Percentiles rank a stretch among this genome's conserved stretches.
Conservation (phyloP, 2,113 vertebrate species). For the Oplegnathus fasciatus region DNA sequence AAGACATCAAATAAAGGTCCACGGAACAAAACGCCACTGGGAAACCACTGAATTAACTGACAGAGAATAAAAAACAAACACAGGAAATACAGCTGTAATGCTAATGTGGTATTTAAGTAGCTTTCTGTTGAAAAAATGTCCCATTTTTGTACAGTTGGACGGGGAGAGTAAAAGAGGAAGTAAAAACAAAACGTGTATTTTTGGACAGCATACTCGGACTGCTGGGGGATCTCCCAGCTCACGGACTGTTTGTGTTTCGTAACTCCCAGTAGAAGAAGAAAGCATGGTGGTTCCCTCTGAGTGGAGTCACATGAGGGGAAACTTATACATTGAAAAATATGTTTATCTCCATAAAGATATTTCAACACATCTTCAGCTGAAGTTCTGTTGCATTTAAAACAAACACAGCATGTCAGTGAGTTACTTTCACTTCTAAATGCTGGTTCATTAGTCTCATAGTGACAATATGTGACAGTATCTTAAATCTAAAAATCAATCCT, state of each 20-base stretch:
- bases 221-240: slow-evolving; percentile 67
- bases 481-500: neutral
- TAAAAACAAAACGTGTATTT: slow-evolving; percentile 52
- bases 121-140: slow-evolving; percentile 8
- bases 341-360: neutral
- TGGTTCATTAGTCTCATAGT: neutral
- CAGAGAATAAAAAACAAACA: neutral
- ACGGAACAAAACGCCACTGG: neutral
- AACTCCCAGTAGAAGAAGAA: slow-evolving; percentile 29
- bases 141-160: slow-evolving; percentile 4
- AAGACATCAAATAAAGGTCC: neutral
- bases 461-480: neutral
- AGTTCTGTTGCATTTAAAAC: too few relatives aligned
- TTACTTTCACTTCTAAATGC: neutral
- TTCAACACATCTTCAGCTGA: slow-evolving; percentile 7
- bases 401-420: neutral
- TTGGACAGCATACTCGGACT: slow-evolving; percentile 11
- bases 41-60: neutral
- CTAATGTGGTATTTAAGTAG: neutral
- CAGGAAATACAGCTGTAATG: neutral
- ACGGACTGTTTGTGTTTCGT: slow-evolving; percentile 6
- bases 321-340: neutral
- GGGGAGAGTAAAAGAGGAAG: slow-evolving; percentile 70
- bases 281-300: slow-evolving; percentile 54
- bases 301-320: slow-evolving; percentile 20